A percentile compares a stretch with the other conserved stretches of the same genome.
phyloP scores from a whole-genome alignment of 30 jellyfish, hydroid and myxozoan genomes.

The Hydra vulgaris region DNA sequence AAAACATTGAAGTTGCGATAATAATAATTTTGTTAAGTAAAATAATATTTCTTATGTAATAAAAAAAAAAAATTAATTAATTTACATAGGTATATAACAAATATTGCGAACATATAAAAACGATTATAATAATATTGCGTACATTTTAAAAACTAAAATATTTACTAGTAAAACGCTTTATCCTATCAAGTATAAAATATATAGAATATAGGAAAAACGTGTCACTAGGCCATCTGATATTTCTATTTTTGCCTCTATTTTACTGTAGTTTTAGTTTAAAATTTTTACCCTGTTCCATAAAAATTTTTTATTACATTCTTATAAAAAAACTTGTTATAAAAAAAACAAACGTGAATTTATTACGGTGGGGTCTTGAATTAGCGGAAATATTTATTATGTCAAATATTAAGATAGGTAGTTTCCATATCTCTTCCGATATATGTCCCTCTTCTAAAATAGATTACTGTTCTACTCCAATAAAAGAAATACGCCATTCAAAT shows the following conservation, averaged over 20 bases:
- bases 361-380: not conserved
- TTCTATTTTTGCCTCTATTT: not conserved
- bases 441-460: not conserved
- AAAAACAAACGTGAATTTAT: not conserved
- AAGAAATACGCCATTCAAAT: not conserved
- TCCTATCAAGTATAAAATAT: not conserved
- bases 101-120: not conserved
- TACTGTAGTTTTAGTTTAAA: not conserved
- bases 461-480: not conserved
- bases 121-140: not conserved
- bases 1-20: not conserved
- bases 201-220: not conserved
- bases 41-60: not conserved
- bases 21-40: too few species aligned
- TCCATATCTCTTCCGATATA: not conserved
- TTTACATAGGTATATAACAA: not conserved
- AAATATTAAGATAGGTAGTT: not conserved
- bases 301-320: not conserved
- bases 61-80: too few species aligned
- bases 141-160: not conserved
- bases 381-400: not conserved
- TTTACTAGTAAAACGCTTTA: not conserved
- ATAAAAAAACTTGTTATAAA: not conserved
- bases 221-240: not conserved
- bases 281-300: not conserved